These are phyloP conservation scores for Pterocles burchelli DNA, from an alignment of 2,113 vertebrate species.

Conservation along the genomic window DNA sequence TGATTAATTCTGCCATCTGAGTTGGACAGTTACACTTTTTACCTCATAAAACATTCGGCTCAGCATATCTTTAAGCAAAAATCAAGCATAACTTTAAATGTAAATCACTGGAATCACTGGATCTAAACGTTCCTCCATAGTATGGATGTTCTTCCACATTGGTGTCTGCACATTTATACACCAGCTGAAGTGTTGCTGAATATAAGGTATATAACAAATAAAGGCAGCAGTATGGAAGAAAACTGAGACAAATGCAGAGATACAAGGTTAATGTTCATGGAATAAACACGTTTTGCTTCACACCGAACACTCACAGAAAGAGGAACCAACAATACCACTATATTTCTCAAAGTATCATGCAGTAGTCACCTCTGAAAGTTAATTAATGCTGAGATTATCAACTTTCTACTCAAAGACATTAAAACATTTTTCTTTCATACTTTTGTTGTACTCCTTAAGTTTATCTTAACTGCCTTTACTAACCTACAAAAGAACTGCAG, in stretches of 20 bases:
- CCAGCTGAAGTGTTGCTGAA: background rate
- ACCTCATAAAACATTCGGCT: background rate
- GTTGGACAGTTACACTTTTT: background rate
- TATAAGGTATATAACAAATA: background rate
- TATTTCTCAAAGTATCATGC: background rate
- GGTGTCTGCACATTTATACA: background rate
- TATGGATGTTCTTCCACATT: background rate
- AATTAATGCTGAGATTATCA: background rate
- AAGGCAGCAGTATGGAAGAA: background rate
- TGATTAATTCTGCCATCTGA: background rate
- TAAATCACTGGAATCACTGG: background rate
- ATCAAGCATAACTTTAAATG: background rate
- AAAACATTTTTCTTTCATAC: background rate
- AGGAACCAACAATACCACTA: background rate
- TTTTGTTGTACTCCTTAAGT: background rate
- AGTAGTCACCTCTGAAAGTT: background rate
- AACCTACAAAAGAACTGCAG: background rate
- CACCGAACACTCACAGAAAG: background rate
- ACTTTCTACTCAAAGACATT: background rate
- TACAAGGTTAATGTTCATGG: background rate
- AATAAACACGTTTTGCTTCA: background rate
- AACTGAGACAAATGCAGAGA: background rate
- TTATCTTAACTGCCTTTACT: background rate
- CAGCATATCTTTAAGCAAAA: background rate
- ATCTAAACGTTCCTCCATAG: background rate